These are phyloP conservation scores for Leuciscus idus DNA, from an alignment of 2,113 vertebrate species.

Conservation along the genomic window DNA sequence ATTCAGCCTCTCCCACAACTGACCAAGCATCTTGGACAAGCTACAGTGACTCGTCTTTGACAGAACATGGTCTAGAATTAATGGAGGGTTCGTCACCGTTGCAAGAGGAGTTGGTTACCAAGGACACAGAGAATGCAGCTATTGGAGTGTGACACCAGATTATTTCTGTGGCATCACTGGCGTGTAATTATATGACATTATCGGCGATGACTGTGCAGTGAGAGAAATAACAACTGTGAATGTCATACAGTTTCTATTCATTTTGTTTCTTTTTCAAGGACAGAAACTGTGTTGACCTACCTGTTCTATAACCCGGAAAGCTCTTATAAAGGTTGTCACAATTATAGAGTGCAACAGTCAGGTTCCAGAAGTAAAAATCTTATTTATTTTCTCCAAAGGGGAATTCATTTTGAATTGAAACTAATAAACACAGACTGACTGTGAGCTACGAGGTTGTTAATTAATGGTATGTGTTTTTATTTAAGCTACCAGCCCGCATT, in stretches of 20 bases:
- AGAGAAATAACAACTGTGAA: not conserved
- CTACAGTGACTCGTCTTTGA: constrained; percentile 12
- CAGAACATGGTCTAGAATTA: constrained; percentile 31
- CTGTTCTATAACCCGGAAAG: not conserved
- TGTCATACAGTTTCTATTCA: not conserved
- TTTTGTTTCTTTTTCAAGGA: not conserved
- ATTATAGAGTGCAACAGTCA: constrained; percentile 15
- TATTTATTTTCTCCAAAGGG: not conserved
- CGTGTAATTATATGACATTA: constrained; percentile 2
- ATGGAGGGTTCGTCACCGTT: constrained; percentile 19
- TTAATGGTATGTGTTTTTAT: not conserved
- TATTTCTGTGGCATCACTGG: not conserved
- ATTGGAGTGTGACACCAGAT: constrained; percentile 18
- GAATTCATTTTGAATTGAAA: not conserved
- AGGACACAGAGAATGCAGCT: constrained; percentile 33
- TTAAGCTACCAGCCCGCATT: not conserved
- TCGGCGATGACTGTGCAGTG: not conserved
- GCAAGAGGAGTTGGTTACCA: constrained; percentile 36
- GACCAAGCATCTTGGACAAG: constrained; percentile 33
- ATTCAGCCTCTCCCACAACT: constrained; percentile 22
- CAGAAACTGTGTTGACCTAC: not conserved
- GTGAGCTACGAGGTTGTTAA: not conserved
- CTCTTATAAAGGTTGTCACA: not conserved
- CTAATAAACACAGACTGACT: not conserved
- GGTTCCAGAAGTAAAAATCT: not conserved